Base-by-base conservation (phyloP, 2,888 invertebrate species). In the Ecliptopera silaceata region DNA sequence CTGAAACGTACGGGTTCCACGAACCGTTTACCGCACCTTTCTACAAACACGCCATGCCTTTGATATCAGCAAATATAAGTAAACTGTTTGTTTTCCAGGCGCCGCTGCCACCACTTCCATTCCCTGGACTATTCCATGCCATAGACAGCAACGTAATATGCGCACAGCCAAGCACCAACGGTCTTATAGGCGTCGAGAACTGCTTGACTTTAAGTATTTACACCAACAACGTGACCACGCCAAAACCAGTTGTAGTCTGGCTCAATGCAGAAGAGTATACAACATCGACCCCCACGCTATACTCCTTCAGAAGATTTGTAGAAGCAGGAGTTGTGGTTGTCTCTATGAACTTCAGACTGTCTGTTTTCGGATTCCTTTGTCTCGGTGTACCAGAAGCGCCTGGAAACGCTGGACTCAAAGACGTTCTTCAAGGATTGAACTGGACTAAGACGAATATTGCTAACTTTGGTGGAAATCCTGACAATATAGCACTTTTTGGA, bases 371-470 rank as follows among this genome's bases (percentile, higher is more conserved):
- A 22, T 95, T 95, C 80, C 90, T 95, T 20, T 93, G 93, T 56
- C 77, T 94, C 48, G 93, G 93, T 11, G 91, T 88, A 0, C 64
- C 79, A 5, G 93, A 93, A 66, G 93, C 94, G 1, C 94, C 95
- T 0, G 97, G 98, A 0, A 98, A 98, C 77, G 94, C 96, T 64
- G 98, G 97, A 0, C 81, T 98, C 18, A 94, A 95, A 77, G 98
- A 98, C 77, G 95, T 98, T 62, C 93, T 95, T 60, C 92, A 96
- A 84, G 97, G 95, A 0, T 84, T 98, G 50, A 79, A 92, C 61
- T 96, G 96, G 96, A 91, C 96, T 0, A 92, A 93, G 65, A 90
- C 93, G 48, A 95, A 97, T 74, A 75, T 78, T 13, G 71, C 56
- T 3, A 66, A 65, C 8, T 78, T 78, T 22, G 74, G 75, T 17